Percentiles rank a stretch among this genome's conserved stretches.
Evolutionary conservation across 2,888 invertebrate genomes (phyloP).

Genomic region (Amblyjoppa proteus): DNA sequence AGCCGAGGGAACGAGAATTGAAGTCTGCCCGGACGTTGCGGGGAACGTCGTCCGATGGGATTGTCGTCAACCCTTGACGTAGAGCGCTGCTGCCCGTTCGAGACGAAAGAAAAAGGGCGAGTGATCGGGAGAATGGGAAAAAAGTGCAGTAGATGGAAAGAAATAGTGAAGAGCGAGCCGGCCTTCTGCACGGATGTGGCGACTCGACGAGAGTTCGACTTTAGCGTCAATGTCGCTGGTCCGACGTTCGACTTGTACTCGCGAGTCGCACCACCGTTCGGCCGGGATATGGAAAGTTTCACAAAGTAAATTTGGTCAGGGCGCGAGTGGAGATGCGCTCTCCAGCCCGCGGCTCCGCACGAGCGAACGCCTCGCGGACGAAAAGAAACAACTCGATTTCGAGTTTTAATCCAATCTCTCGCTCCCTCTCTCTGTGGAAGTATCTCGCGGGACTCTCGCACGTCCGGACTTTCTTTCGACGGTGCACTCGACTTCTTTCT

Average conservation of each 20-base stretch:
- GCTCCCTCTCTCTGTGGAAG: constrained; percentile 55
- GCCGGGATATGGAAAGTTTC: constrained; percentile 78
- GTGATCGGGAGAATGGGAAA: constrained; percentile 14
- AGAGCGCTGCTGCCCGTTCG: not conserved
- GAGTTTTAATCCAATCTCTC: constrained; percentile 81
- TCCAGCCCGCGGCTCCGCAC: not conserved
- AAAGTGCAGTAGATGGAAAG: not conserved
- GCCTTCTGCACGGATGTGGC: not conserved
- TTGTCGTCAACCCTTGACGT: constrained; percentile 54
- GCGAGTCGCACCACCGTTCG: not conserved
- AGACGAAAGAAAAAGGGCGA: constrained; percentile 12
- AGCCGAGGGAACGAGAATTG: constrained; percentile 7
- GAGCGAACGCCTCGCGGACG: constrained; percentile 53
- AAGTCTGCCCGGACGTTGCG: constrained; percentile 30
- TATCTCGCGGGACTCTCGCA: constrained; percentile 49
- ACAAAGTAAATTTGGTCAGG: constrained; percentile 80
- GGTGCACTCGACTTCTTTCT: constrained; percentile 46
- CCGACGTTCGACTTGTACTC: constrained; percentile 3
- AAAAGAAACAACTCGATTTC: constrained; percentile 79
- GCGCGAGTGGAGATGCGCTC: constrained; percentile 31
- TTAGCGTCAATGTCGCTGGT: constrained; percentile 16
- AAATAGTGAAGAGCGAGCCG: constrained; percentile 10
- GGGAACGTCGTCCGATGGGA: constrained; percentile 47
- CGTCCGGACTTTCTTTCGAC: constrained; percentile 35
- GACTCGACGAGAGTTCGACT: constrained; percentile 50